These are phyloP conservation scores for Acanthis flammea DNA, from an alignment of 2,797 vertebrate species.

Conservation along the genomic window DNA sequence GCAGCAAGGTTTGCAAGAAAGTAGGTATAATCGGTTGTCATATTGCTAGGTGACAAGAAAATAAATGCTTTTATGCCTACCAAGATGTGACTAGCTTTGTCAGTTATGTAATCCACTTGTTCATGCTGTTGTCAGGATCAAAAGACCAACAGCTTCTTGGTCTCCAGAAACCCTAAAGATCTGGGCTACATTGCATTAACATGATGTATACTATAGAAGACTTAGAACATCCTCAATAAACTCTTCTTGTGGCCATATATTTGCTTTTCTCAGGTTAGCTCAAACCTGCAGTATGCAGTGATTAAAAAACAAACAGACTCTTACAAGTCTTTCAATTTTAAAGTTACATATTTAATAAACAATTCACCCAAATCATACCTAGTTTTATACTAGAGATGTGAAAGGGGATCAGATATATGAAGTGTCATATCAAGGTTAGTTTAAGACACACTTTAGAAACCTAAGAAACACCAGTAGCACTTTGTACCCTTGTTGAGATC, in stretches of 20 bases:
- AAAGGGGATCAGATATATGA: background rate
- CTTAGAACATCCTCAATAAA: background rate
- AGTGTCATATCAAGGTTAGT: background rate
- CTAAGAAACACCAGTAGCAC: background rate
- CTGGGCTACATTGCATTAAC: background rate
- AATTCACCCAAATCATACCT: background rate
- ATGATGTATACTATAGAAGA: background rate
- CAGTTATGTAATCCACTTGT: background rate
- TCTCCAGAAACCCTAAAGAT: background rate
- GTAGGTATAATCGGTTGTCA: background rate
- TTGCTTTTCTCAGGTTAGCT: background rate
- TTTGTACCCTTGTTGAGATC: background rate
- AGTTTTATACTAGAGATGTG: background rate
- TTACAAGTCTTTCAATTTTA: background rate
- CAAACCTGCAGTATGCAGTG: background rate
- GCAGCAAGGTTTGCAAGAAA: background rate
- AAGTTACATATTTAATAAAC: background rate
- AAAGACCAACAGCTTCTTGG: background rate
- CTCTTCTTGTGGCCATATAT: background rate
- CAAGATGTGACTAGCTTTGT: background rate
- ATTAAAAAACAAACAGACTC: background rate
- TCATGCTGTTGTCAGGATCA: background rate
- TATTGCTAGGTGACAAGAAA: constrained; percentile 29
- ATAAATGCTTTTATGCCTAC: constrained; percentile 23
- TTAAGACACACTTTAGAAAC: background rate